A percentile compares a stretch with the other conserved stretches of the same genome.
Conservation (phyloP, 2,113 vertebrate species). For the Rhineura floridana region DNA sequence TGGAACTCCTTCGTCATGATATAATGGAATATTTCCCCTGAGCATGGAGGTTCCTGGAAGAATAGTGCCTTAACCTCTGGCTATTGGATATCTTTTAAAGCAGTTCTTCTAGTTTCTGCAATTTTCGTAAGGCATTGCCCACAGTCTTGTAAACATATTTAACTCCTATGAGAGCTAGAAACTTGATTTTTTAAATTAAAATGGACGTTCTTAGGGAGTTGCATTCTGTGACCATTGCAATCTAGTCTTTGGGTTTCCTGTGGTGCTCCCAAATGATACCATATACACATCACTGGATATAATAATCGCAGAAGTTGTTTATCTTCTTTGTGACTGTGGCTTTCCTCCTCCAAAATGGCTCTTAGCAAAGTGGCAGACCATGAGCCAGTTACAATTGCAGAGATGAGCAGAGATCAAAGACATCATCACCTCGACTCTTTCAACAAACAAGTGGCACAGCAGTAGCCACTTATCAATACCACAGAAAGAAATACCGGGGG, state of each 20-base stretch:
- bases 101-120: not conserved
- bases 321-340: not conserved
- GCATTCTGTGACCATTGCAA: not conserved
- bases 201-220: not conserved
- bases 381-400: too few species aligned
- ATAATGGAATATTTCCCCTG: not conserved
- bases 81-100: not conserved
- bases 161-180: not conserved
- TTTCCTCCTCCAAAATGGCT: too few species aligned
- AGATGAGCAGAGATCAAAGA: too few species aligned
- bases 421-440: too few species aligned
- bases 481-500: too few species aligned
- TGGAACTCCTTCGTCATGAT: not conserved
- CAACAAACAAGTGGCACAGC: too few species aligned
- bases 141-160: not conserved
- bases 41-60: not conserved
- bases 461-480: too few species aligned
- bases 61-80: not conserved
- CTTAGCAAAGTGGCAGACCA: too few species aligned
- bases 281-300: not conserved
- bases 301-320: not conserved
- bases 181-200: not conserved
- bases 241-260: not conserved
- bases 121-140: not conserved
- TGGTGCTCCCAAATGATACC: not conserved